Evolutionary conservation across 1,140 invertebrate species (phyloP), one percentile per base, ranked within the genome.

Genomic region (Bombyx mandarina): DNA sequence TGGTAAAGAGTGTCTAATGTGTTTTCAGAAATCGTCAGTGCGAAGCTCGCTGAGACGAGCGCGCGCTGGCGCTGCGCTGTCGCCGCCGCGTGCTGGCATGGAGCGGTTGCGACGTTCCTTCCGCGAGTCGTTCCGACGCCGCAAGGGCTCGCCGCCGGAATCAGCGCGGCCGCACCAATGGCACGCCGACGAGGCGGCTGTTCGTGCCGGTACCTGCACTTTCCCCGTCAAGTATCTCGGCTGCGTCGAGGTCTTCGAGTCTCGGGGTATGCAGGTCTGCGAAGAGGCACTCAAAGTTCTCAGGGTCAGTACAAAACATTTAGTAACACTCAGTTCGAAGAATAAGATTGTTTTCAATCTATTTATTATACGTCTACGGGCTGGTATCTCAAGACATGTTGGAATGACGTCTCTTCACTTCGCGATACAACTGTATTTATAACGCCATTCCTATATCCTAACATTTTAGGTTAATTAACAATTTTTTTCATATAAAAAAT

Each of bases 221-320:
- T 99, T 99, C 89, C 93, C 95, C 71, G 98, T 99, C 62, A 98
- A 99, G 93, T 99, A 99, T 90, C 89, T 99, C 72, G 99, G 99
- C 63, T 98, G 97, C 89, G 96, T 99, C 1, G 98, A 99, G 89
- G 99, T 99, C 3, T 99, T 97, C 86, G 98, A 99, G 88, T 99
- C 98, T 0, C 91, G 98, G 74, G 98, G 99, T 18, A 99, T 99
- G 97, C 96, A 98, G 88, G 97, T 99, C 45, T 99, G 99, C 90
- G 99, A 99, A 88, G 97, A 99, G 88, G 98, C 98, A 22, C 91
- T 99, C 45, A 99, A 98, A 91, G 95, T 97, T 56, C 88, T 97
- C 52, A 90, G 95, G 88, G 95, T 97, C 88, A 92, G 92, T 90
- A 52, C 18, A 26, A 45, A 7, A 45, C 18, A 45, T 10, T 45